Conservation (phyloP, 2,888 invertebrate genomes). For the Ophion costatus region DNA sequence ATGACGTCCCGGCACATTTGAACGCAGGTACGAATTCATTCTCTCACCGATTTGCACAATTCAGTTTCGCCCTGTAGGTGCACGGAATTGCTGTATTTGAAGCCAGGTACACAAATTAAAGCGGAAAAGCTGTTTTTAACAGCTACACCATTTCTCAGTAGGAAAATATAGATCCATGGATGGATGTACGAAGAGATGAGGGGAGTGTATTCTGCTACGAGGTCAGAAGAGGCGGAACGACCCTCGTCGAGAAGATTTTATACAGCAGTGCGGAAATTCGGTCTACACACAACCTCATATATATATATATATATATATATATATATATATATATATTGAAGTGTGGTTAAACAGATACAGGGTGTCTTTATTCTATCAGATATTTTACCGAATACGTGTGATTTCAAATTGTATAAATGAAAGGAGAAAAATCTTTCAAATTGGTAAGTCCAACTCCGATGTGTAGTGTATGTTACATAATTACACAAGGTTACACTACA, state of each 20-base stretch:
- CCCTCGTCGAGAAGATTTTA: slow-evolving; percentile 23
- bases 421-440: too few relatives aligned
- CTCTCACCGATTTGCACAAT: slow-evolving; percentile 40
- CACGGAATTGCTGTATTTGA: not conserved
- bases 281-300: not conserved
- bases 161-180: slow-evolving; percentile 36
- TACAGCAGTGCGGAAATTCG: not conserved
- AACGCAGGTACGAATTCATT: slow-evolving; percentile 29
- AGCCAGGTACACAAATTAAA: slow-evolving; percentile 47
- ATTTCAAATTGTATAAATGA: too few relatives aligned
- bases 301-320: not conserved
- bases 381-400: too few relatives aligned
- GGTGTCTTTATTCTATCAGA: too few relatives aligned
- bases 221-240: slow-evolving; percentile 7
- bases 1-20: slow-evolving; percentile 1
- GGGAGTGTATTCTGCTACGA: not conserved
- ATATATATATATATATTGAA: too few relatives aligned
- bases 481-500: too few relatives aligned
- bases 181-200: not conserved
- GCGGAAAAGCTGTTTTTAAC: slow-evolving; percentile 45
- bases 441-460: too few relatives aligned
- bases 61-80: not conserved
- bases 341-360: too few relatives aligned
- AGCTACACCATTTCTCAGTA: slow-evolving; percentile 6
- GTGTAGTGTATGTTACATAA: too few relatives aligned